Evolutionary conservation across 1,140 invertebrate species (phyloP), one percentile per base, ranked within the genome.

Genomic region (Camponotus vicinus): DNA sequence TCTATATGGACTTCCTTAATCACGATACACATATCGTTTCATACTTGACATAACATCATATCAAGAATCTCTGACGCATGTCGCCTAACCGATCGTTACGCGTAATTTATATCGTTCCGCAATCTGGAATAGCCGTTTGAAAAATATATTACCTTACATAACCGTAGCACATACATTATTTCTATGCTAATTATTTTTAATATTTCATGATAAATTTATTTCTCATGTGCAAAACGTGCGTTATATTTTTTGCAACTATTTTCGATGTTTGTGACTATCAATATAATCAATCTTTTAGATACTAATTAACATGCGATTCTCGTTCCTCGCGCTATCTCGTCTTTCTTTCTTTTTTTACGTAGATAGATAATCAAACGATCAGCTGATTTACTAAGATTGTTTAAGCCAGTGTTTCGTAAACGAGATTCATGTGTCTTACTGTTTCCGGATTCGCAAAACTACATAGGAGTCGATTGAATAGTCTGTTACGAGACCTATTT

Each of bases 381-480:
- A 34, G 67, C 59, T 7, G 49, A 76, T 86, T 87, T 80, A 83
- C 63, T 73, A 91, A 59, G 82, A 80, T 59, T 66, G 66, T 55
- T 75, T 42, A 63, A 59, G 45, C 49, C 27, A 27, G 52, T 52
- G 52, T 82, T 82, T 86, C 66, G 55, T 45, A 71, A 86, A 45
- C 67, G 40, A 49, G 37, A 80, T 63, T 42, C 55, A 61, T 21
- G 27, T 82, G 73, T 78, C 82, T 27, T 59, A 55, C 2, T 71
- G 59, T 77, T 92, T 92, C 91, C 91, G 88, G 89, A 79, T 79
- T 77, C 80, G 45, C 73, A 66, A 67, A 63, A 75, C 75, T 49
- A 15, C 18, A 27, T 21, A 18, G 8, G 27, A 82, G 27, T 57
- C 64, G 37, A 37, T 32, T 57, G 42, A 40, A 34, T 42, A n/a